Percentiles rank a stretch among this genome's conserved stretches.
phyloP scores from a whole-genome alignment of 2,888 invertebrate genomes.

The Gordius sp. region DNA sequence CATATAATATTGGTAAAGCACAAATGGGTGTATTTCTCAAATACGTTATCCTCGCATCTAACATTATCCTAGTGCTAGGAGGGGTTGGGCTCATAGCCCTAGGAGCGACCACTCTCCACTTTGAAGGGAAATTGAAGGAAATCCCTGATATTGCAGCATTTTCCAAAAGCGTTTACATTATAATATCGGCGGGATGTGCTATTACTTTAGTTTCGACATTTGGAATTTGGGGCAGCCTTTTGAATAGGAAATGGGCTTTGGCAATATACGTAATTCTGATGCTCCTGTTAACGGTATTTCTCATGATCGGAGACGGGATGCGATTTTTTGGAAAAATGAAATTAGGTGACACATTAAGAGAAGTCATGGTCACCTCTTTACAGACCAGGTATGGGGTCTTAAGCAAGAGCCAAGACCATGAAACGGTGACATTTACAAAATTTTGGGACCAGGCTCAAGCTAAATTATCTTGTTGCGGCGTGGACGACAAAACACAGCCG shows the following conservation, averaged over 20 bases:
- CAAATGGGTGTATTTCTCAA: background rate
- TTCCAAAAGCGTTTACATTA: background rate
- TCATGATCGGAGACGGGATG: slow-evolving; percentile 2
- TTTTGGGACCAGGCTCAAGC: slow-evolving; percentile 1
- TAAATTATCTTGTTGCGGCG: background rate
- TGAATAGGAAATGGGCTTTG: background rate
- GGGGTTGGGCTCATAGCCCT: background rate
- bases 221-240: background rate
- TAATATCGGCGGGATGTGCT: background rate
- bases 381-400: background rate
- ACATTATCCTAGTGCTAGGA: background rate
- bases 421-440: background rate
- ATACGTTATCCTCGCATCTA: background rate
- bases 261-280: background rate
- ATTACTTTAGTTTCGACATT: background rate
- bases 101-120: background rate
- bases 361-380: background rate
- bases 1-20: background rate
- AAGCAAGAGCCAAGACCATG: background rate
- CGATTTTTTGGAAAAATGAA: background rate
- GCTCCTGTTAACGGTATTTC: background rate
- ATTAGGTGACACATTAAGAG: background rate
- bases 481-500: background rate
- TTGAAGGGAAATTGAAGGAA: background rate
- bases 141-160: background rate